phyloP scores from a whole-genome alignment of 2,797 vertebrate species.

The Champsocephalus gunnari region DNA sequence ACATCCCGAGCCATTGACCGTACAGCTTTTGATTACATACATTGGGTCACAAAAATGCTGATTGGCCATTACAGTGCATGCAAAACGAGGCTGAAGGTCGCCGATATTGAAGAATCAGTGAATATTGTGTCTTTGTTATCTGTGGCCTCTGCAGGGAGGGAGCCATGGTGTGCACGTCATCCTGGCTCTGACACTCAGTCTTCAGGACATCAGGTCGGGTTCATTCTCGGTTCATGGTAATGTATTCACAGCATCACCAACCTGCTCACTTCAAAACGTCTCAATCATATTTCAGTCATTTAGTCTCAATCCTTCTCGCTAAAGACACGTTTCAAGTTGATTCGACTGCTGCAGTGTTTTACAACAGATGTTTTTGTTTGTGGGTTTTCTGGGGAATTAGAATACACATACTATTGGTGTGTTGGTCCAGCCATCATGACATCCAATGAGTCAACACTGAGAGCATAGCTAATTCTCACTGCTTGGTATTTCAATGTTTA shows the following conservation, averaged over 20 bases:
- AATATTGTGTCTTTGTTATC: constrained; percentile 20
- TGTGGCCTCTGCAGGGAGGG: constrained; percentile 2
- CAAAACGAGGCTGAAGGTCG: constrained; percentile 60
- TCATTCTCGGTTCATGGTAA: not conserved
- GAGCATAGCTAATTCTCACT: not conserved
- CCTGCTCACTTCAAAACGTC: not conserved
- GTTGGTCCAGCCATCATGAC: not conserved
- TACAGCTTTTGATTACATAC: constrained; percentile 40
- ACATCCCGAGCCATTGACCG: constrained; percentile 32
- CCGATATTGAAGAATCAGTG: constrained; percentile 42
- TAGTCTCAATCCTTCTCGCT: not conserved
- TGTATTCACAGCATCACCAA: not conserved
- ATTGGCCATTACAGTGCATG: constrained; percentile 40
- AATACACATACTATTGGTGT: not conserved
- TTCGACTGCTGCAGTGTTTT: not conserved
- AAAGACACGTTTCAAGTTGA: not conserved
- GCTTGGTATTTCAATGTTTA: not conserved
- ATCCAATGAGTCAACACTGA: no score
- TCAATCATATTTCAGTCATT: not conserved
- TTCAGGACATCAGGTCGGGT: not conserved
- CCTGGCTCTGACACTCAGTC: not conserved
- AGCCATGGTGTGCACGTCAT: not conserved
- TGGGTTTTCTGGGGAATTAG: not conserved
- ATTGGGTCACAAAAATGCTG: constrained; percentile 33
- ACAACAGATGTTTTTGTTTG: not conserved